Evolutionary conservation across 2,797 vertebrate species (phyloP).

Genomic region (Dipus sagitta): DNA sequence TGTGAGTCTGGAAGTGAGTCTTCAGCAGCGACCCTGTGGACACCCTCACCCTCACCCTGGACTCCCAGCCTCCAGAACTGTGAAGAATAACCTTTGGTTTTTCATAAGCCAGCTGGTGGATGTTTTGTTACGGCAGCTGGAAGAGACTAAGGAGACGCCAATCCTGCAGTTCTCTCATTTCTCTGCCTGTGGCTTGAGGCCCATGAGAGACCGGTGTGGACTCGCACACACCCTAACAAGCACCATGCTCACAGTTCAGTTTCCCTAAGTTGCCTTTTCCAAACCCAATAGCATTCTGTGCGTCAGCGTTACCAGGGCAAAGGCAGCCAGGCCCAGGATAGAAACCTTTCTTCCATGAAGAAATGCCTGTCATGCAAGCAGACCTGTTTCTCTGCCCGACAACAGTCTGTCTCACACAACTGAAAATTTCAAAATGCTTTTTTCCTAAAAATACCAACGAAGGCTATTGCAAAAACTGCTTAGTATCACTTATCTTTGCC

Average conservation of each 20-base stretch:
- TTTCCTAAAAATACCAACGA: slow-evolving; percentile 79
- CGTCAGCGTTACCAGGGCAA: slow-evolving; percentile 62
- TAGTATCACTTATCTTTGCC: slow-evolving; percentile 76
- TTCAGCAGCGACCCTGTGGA: background rate
- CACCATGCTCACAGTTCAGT: background rate
- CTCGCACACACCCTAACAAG: background rate
- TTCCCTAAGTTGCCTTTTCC: slow-evolving; percentile 47
- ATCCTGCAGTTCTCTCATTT: background rate
- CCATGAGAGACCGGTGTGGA: background rate
- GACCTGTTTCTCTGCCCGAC: slow-evolving; percentile 6
- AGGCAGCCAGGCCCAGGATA: slow-evolving; percentile 63
- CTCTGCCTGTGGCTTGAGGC: background rate
- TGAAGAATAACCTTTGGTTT: background rate
- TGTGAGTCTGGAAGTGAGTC: background rate
- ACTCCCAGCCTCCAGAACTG: background rate
- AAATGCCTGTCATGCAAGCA: slow-evolving; percentile 29
- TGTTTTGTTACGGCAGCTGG: background rate
- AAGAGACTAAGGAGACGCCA: background rate
- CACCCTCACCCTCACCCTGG: no score
- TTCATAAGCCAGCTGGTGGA: background rate
- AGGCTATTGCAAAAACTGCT: slow-evolving; percentile 77
- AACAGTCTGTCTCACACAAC: slow-evolving; percentile 66
- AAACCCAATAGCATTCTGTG: slow-evolving; percentile 43
- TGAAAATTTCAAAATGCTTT: slow-evolving; percentile 75
- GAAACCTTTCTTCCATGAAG: slow-evolving; percentile 48